Evolutionary conservation across 2,113 vertebrate species (phyloP).

Genomic region (Xenus cinereus): DNA sequence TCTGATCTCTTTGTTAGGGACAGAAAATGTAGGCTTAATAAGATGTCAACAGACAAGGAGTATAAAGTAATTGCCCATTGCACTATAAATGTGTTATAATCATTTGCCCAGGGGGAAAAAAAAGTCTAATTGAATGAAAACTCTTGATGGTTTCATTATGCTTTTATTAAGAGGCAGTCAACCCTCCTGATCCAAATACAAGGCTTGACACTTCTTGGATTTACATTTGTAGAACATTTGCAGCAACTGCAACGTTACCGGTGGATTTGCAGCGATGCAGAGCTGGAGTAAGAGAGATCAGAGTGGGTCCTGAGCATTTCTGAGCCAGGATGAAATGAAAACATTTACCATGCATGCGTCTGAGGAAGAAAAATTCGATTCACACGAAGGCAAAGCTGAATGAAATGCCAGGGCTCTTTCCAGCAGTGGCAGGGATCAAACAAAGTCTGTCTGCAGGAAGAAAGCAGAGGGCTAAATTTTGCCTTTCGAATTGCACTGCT

Average conservation of each 20-base stretch:
- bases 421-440: neutral
- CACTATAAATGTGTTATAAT: conserved; percentile 46
- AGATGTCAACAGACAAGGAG: conserved; percentile 62
- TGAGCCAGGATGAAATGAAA: neutral
- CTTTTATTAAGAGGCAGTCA: conserved; percentile 44
- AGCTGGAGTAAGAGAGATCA: neutral
- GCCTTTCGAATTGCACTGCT: neutral
- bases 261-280: neutral
- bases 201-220: neutral
- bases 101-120: conserved; percentile 43
- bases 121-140: conserved; percentile 70
- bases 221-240: neutral
- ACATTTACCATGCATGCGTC: neutral
- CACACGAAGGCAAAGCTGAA: neutral
- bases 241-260: accelerated
- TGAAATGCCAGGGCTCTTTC: neutral
- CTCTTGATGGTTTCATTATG: conserved; percentile 73
- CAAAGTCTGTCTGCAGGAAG: neutral
- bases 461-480: neutral
- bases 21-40: conserved; percentile 58
- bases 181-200: neutral
- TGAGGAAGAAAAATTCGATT: neutral
- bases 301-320: neutral
- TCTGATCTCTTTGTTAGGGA: conserved; percentile 57
- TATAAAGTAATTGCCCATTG: conserved; percentile 67